Evolutionary conservation across 2,113 vertebrate species (phyloP).

Genomic region (Syrmaticus mikado): DNA sequence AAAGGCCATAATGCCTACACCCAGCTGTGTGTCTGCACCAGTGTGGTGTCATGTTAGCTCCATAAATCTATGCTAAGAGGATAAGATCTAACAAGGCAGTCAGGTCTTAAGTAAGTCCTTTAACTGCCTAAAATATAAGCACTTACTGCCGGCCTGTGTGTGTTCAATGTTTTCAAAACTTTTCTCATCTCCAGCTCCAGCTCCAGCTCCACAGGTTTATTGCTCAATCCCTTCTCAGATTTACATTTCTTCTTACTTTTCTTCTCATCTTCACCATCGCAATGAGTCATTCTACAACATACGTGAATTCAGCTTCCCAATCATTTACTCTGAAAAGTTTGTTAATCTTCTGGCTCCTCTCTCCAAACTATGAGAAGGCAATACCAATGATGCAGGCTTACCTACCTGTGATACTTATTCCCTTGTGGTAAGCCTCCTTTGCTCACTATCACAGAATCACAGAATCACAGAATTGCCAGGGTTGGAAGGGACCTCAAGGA

Average conservation of each 20-base stretch:
- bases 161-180: not conserved
- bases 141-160: not conserved
- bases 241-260: not conserved
- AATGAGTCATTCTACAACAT: not conserved
- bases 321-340: not conserved
- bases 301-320: not conserved
- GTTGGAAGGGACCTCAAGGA: no score
- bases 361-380: not conserved
- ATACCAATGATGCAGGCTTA: not conserved
- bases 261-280: not conserved
- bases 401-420: not conserved
- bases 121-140: not conserved
- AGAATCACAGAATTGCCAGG: no score
- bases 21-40: not conserved
- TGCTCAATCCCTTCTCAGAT: not conserved
- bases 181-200: not conserved
- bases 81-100: not conserved
- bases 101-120: not conserved
- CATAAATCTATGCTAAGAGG: not conserved
- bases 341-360: not conserved
- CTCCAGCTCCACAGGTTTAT: not conserved
- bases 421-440: not conserved
- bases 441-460: no score
- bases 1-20: not conserved
- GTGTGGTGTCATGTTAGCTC: not conserved